phyloP scores from a whole-genome alignment of 2,888 invertebrate genomes.

The Gerris lacustris region DNA sequence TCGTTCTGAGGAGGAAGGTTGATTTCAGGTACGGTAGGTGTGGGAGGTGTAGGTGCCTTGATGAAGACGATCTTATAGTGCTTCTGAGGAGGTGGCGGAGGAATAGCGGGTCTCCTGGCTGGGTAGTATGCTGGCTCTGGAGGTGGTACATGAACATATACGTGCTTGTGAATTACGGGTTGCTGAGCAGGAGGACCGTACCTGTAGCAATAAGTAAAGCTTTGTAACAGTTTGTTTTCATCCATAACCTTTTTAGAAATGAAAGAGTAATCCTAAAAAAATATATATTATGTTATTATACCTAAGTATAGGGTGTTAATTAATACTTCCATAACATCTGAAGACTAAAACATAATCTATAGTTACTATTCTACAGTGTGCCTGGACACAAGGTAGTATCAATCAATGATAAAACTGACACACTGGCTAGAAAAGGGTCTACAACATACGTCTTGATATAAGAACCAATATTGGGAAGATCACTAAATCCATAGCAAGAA shows the following conservation, averaged over 20 bases:
- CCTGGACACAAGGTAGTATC: too few species aligned
- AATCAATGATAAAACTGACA: too few species aligned
- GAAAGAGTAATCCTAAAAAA: too few species aligned
- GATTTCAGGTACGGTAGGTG: constrained; percentile 40
- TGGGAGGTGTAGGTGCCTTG: constrained; percentile 48
- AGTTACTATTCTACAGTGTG: too few species aligned
- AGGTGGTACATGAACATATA: constrained; percentile 81
- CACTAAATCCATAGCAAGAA: too few species aligned
- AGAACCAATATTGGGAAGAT: too few species aligned
- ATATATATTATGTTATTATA: too few species aligned
- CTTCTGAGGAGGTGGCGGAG: constrained; percentile 51
- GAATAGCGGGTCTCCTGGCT: constrained; percentile 39
- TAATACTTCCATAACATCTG: too few species aligned
- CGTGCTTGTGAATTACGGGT: constrained; percentile 76
- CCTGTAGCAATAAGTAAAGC: constrained; percentile 44
- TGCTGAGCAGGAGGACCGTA: constrained; percentile 61
- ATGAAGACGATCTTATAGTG: constrained; percentile 78
- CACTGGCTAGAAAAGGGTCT: too few species aligned
- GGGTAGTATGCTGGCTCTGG: constrained; percentile 64
- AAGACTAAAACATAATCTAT: too few species aligned
- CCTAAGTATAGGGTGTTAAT: too few species aligned
- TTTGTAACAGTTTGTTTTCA: constrained; percentile 21
- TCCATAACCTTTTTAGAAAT: constrained; percentile 23
- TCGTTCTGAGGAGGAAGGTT: constrained; percentile 65
- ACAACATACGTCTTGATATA: too few species aligned